Conservation (phyloP, 1,140 invertebrate species). For the Bombus balteatus region DNA sequence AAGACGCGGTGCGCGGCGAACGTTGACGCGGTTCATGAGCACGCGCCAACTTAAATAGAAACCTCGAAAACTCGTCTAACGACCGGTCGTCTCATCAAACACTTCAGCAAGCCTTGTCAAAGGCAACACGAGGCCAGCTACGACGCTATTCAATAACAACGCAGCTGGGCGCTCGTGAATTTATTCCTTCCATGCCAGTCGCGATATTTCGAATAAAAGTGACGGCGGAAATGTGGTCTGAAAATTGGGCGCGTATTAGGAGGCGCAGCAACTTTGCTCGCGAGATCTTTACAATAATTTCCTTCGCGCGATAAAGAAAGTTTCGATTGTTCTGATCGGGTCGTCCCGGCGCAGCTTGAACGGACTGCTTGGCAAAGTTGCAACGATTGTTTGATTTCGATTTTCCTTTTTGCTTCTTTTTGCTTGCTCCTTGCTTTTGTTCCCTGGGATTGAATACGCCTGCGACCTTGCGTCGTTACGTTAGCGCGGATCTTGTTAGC, state of each 20-base stretch:
- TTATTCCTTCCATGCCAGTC: neutral
- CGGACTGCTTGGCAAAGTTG: neutral
- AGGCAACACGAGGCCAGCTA: neutral
- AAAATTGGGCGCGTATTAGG: neutral
- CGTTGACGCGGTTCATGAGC: constrained; percentile 22
- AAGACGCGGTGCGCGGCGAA: neutral
- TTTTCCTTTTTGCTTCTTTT: neutral
- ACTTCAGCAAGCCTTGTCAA: neutral
- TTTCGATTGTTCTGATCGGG: neutral
- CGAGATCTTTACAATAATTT: neutral
- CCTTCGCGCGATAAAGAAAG: neutral
- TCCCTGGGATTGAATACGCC: neutral
- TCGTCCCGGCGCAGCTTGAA: neutral
- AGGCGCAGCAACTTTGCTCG: neutral
- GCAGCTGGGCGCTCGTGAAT: neutral
- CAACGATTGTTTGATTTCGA: neutral
- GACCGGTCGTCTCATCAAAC: neutral
- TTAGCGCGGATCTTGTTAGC: neutral
- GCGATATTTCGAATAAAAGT: too few relatives aligned
- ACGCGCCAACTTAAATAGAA: constrained; percentile 33
- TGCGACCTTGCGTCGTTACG: neutral
- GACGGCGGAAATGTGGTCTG: neutral
- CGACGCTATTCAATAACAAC: neutral
- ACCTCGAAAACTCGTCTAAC: constrained; percentile 16
- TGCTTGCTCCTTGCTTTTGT: neutral